A percentile compares a stretch with the other conserved stretches of the same genome.
Evolutionary conservation across 2,797 vertebrate species (phyloP).

Genomic region (Cyclura pinguis): DNA sequence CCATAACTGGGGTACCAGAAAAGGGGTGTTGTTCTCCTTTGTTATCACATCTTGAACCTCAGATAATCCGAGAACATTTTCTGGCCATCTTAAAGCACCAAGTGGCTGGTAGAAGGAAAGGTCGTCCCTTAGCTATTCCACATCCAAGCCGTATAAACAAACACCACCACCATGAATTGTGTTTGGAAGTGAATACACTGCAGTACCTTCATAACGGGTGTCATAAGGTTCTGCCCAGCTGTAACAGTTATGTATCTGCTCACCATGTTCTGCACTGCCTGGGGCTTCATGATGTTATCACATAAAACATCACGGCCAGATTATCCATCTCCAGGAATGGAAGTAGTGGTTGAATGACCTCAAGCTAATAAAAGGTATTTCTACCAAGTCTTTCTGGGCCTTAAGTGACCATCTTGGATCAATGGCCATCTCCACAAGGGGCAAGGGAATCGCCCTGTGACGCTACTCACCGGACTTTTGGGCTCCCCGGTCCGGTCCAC

Average conservation of each 20-base stretch:
- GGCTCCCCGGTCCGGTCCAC: too few species aligned
- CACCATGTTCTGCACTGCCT: not conserved
- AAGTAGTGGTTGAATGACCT: not conserved
- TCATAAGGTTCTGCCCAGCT: not conserved
- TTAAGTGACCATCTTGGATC: not conserved
- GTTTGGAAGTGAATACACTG: not conserved
- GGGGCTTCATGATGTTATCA: not conserved
- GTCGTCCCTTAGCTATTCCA: not conserved
- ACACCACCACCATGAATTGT: not conserved
- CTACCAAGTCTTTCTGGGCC: not conserved
- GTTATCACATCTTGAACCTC: not conserved
- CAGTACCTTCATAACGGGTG: not conserved
- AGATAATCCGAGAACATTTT: not conserved
- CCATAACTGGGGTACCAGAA: not conserved
- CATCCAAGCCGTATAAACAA: not conserved
- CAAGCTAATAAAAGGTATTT: not conserved
- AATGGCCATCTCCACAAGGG: too few species aligned
- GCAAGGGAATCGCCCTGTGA: too few species aligned
- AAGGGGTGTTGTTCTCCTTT: not conserved
- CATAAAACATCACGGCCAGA: not conserved
- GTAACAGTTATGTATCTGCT: not conserved
- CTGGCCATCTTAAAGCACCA: not conserved
- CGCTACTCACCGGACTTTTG: too few species aligned
- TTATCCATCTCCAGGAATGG: not conserved
- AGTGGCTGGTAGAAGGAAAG: not conserved